Percentiles rank a stretch among this genome's conserved stretches.
Evolutionary conservation across 2,797 vertebrate genomes (phyloP).

Genomic region (Florisuga fusca): DNA sequence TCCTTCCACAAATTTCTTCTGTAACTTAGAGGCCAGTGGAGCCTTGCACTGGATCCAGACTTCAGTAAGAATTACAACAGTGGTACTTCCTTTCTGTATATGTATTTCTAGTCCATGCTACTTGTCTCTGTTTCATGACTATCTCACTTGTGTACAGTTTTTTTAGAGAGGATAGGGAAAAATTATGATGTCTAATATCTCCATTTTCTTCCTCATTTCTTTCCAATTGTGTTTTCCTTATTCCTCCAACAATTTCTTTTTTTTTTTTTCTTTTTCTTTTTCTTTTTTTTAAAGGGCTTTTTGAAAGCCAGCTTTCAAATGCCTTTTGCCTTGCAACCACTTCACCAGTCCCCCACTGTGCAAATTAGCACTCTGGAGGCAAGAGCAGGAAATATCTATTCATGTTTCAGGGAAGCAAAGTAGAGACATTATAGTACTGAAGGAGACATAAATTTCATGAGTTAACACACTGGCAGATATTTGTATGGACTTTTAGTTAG

Average conservation of each 20-base stretch:
- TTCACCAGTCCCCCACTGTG: slow-evolving; percentile 42
- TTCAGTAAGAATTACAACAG: not conserved
- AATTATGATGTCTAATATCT: not conserved
- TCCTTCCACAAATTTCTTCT: not conserved
- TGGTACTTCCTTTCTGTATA: not conserved
- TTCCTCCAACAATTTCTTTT: not conserved
- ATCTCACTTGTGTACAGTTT: not conserved
- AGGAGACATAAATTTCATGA: slow-evolving; percentile 25
- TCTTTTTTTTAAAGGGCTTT: not conserved
- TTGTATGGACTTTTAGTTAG: not conserved
- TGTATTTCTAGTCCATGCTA: not conserved
- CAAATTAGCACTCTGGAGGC: slow-evolving; percentile 60
- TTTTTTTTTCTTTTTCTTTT: not conserved
- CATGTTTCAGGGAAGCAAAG: not conserved
- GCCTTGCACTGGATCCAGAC: not conserved
- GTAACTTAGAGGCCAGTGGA: not conserved
- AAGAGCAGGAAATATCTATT: slow-evolving; percentile 29
- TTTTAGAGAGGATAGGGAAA: not conserved
- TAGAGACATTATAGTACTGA: not conserved
- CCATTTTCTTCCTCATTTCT: not conserved
- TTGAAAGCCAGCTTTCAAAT: slow-evolving; percentile 46
- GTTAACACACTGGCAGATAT: slow-evolving; percentile 48
- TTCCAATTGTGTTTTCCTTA: not conserved
- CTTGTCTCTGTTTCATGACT: not conserved
- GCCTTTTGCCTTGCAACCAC: slow-evolving; percentile 29